A percentile compares a stretch with the other conserved stretches of the same genome.
Conservation (phyloP, 2,888 invertebrate species). For the Gibbula magus region DNA sequence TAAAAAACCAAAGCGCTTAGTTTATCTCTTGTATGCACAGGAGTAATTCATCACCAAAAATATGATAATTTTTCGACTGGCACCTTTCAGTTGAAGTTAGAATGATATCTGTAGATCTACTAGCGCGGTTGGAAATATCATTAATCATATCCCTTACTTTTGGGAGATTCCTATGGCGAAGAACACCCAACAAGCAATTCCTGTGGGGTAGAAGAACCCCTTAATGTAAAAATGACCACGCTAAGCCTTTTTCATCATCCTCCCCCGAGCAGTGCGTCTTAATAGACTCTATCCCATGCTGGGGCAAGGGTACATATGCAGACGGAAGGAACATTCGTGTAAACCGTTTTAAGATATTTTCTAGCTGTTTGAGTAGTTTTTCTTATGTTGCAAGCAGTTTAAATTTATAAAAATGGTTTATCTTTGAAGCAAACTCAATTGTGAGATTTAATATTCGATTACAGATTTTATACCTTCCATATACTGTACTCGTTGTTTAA, state of each 20-base stretch:
- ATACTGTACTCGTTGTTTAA: too few relatives aligned
- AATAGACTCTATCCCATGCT: slow-evolving; percentile 4
- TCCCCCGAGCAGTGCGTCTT: neutral
- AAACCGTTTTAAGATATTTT: neutral
- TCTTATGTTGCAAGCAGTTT: neutral
- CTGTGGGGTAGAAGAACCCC: neutral
- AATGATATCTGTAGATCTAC: slow-evolving; percentile 4
- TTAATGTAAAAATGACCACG: slow-evolving; percentile 10
- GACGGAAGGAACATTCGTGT: neutral
- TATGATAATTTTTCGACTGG: slow-evolving; percentile 17
- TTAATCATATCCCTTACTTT: slow-evolving; percentile 23
- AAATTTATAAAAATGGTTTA: neutral
- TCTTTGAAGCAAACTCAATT: too few relatives aligned
- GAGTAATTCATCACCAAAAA: slow-evolving; percentile 15
- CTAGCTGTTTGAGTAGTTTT: slow-evolving; percentile 7
- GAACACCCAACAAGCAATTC: slow-evolving; percentile 3
- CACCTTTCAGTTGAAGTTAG: neutral
- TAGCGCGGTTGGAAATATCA: slow-evolving; percentile 13
- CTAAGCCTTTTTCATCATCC: neutral
- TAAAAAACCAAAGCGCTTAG: neutral
- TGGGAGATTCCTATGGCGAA: neutral
- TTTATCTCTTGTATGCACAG: slow-evolving; percentile 1
- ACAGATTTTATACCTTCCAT: too few relatives aligned
- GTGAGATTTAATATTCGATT: too few relatives aligned
- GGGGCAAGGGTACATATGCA: neutral